Base-by-base conservation (phyloP, 2,888 invertebrate species). In the Temnothorax rugatulus region DNA sequence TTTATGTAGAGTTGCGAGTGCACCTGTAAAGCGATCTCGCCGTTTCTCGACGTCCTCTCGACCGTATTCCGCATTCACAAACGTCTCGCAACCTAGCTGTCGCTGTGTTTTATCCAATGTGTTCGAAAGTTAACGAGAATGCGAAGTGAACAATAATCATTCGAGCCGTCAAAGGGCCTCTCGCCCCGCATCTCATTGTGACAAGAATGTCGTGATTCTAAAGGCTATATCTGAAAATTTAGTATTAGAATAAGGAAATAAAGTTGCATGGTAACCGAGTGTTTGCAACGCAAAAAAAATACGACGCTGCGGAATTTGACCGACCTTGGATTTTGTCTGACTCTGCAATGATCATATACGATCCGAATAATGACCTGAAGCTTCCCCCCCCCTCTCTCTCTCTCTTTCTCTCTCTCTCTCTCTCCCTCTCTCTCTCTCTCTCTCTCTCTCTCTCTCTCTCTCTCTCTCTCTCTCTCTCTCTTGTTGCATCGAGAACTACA, bases 81-180 rank as follows among this genome's bases (percentile, higher is more conserved):
- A 29, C 29, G 0, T 29, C 34, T 73, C 38, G 21, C 18, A 50
- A 38, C 4, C 21, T n/a, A n/a, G n/a, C n/a, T 25, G 15, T 52
- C 21, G 52, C 29, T 0, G 29, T 29, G 15, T 29, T 41, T 4
- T 54, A 8, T 29, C 54, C 4, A 44, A 68, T 29, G 41, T 57
- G 34, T 69, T 54, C 44, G n/a, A 69, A 68, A 29, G 29, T 44
- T 29, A 77, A 77, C 41, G 29, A 77, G 38, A 29, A 68, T 5
- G 8, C 9, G 7, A 41, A 15, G 11, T 61, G n/a, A 61, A 50
- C 21, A 44, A 21, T 54, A 29, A 2, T 29, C 25, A 15, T 13
- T 76, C 44, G 59, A 25, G 29, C 15, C 52, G 15, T 9, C 41
- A n/a, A 54, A 66, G 2, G 1, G 18, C 25, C 9, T 7, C 1